phyloP scores from a whole-genome alignment of 1,140 invertebrate species.

The Penaeus vannamei region DNA sequence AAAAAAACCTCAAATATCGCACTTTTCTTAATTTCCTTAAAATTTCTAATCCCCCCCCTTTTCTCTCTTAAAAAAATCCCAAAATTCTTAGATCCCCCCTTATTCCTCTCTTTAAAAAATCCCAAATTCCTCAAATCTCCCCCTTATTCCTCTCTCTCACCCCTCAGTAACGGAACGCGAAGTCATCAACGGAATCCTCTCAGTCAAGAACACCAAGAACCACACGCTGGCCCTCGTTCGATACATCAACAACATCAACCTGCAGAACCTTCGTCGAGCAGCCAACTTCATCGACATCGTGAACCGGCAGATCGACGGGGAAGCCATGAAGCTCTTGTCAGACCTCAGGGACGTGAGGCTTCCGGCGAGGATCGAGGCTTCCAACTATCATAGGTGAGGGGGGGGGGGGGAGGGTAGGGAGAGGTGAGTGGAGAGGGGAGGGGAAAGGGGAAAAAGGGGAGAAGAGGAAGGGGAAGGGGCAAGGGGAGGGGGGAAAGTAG shows the following conservation, averaged over 20 bases:
- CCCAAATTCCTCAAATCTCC: background rate
- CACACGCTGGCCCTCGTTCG: constrained; percentile 96
- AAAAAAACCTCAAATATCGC: too few relatives aligned
- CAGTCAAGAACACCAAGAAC: constrained; percentile 95
- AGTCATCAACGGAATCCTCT: constrained; percentile 94
- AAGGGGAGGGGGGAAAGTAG: too few relatives aligned
- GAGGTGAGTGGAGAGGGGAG: too few relatives aligned
- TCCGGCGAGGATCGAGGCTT: constrained; percentile 88
- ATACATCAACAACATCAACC: constrained; percentile 97
- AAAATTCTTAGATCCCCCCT: background rate
- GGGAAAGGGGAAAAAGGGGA: too few relatives aligned
- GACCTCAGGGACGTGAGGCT: constrained; percentile 91
- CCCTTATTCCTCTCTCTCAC: constrained; percentile 56
- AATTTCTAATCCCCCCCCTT: too few relatives aligned
- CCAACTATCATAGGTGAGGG: constrained; percentile 86
- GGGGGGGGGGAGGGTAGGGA: background rate
- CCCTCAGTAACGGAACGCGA: constrained; percentile 94
- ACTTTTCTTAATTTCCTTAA: too few relatives aligned
- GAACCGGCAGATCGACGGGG: constrained; percentile 92
- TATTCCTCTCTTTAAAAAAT: background rate
- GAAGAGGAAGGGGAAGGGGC: too few relatives aligned
- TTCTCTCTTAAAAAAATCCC: background rate
- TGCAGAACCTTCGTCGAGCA: constrained; percentile 94
- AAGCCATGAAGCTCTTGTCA: constrained; percentile 90
- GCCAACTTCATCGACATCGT: constrained; percentile 95